Evolutionary conservation across 2,113 vertebrate genomes (phyloP).

Genomic region (Heptranchias perlo): DNA sequence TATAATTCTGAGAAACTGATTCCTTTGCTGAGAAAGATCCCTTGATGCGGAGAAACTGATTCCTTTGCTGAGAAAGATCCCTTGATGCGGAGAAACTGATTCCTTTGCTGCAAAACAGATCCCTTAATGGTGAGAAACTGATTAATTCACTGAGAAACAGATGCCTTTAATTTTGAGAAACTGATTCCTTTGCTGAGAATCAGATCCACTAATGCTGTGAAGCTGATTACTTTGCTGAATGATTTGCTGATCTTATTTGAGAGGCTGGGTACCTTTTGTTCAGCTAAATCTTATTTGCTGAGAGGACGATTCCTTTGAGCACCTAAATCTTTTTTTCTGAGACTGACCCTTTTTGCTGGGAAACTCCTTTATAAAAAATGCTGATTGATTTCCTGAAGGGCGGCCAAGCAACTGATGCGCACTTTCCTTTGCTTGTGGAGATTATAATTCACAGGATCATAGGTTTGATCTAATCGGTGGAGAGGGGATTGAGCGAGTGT

Average conservation of each 20-base stretch:
- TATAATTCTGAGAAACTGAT: neutral
- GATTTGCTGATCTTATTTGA: neutral
- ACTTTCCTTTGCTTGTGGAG: neutral
- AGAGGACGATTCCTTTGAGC: neutral
- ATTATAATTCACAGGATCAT: neutral
- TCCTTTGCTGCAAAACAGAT: neutral
- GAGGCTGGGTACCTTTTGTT: neutral
- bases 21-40: neutral
- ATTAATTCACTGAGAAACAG: neutral
- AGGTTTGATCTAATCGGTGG: neutral
- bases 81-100: neutral
- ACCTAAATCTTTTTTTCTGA: neutral
- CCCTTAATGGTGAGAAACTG: neutral
- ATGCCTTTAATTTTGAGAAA: neutral
- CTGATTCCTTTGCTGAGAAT: neutral
- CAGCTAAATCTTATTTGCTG: neutral
- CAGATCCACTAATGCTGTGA: neutral
- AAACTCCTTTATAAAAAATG: neutral
- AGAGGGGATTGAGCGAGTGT: neutral
- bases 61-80: neutral
- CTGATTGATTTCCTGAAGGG: too few relatives aligned
- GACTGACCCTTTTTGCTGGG: neutral
- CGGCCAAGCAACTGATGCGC: neutral
- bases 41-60: neutral
- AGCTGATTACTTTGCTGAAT: neutral